Evolutionary conservation across 2,113 vertebrate species (phyloP), one percentile per base, ranked within the genome.

Genomic region (Crotophaga sulcirostris): DNA sequence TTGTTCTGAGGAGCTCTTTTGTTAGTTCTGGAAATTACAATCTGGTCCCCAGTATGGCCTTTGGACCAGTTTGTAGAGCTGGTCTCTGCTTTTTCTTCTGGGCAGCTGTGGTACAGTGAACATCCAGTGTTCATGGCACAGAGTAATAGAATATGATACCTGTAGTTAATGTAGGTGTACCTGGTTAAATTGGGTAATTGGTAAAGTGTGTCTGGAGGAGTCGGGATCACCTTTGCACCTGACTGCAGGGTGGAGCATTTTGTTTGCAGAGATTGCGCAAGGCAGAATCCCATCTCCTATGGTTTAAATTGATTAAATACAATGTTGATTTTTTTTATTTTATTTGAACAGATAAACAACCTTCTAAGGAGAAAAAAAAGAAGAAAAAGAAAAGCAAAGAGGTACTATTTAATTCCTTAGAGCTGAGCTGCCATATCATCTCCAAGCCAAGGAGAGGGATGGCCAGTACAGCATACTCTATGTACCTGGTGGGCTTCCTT

Each of bases 301-400:
- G 1, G 36, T 64, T 86, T 58, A 20, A 76, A 44, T 15, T 33
- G 11, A 60, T 60, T 93, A 21, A 87, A 89, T 28, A 5, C 24
- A 76, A 7, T 33, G 18, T n/a, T 31, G 25, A 2, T 8, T 16
- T 60, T 47, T 33, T 64, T 54, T n/a, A n/a, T n/a, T 80, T 64
- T 78, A 9, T 78, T 94, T 63, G 21, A 90, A 66, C 97, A 99
- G 99, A 99, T 89, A 99, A 99, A 93, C 96, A 96, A 18, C 74
- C 98, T 74, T 97, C 97, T 40, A 99, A 99, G 97, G 99, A 99
- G 95, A 99, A 99, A 51, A 99, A 99, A 97, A 99, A 99, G 98
- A 99, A 99, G 94, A 99, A 99, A 93, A 99, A 99, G 96, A 99
- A 98, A 84, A 94, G 84, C 97, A 99, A 98, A 98, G 99, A 99